Conservation (phyloP, 2,113 vertebrate genomes). For the Scalopus aquaticus region DNA sequence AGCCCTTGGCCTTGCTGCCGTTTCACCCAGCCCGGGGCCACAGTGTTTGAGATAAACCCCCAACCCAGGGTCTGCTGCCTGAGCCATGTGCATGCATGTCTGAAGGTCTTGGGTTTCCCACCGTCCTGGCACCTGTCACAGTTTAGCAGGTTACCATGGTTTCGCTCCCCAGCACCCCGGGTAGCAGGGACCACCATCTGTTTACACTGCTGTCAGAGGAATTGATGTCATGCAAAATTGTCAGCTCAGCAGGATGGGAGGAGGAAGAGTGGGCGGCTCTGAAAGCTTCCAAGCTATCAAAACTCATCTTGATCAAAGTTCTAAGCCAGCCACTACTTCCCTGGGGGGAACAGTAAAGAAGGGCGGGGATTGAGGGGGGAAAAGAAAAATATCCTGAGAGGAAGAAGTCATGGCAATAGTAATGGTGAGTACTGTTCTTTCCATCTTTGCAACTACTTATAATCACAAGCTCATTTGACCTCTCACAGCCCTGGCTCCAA, state of each 20-base stretch:
- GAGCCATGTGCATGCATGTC: neutral
- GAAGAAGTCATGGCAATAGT: neutral
- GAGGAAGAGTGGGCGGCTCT: slow-evolving; percentile 78
- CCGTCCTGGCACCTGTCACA: slow-evolving; percentile 75
- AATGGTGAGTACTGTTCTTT: neutral
- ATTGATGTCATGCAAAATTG: slow-evolving; percentile 76
- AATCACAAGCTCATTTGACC: neutral
- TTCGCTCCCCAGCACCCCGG: slow-evolving; percentile 70
- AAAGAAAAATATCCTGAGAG: neutral
- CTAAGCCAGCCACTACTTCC: slow-evolving; percentile 42
- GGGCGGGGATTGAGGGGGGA: neutral
- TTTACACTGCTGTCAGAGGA: slow-evolving; percentile 81
- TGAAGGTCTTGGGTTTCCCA: slow-evolving; percentile 75
- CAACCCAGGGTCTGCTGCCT: neutral
- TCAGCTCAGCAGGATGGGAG: slow-evolving; percentile 67
- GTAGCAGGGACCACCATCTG: slow-evolving; percentile 80
- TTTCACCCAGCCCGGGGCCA: neutral
- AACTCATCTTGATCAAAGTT: slow-evolving; percentile 71
- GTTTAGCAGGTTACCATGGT: slow-evolving; percentile 81
- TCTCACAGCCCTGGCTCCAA: neutral
- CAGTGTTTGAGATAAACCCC: neutral
- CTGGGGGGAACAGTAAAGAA: neutral
- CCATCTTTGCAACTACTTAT: neutral
- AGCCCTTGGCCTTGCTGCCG: neutral
- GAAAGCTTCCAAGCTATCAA: slow-evolving; percentile 72